phyloP scores from a whole-genome alignment of 1,140 invertebrate species.

The Brachionus rotundiformis region DNA sequence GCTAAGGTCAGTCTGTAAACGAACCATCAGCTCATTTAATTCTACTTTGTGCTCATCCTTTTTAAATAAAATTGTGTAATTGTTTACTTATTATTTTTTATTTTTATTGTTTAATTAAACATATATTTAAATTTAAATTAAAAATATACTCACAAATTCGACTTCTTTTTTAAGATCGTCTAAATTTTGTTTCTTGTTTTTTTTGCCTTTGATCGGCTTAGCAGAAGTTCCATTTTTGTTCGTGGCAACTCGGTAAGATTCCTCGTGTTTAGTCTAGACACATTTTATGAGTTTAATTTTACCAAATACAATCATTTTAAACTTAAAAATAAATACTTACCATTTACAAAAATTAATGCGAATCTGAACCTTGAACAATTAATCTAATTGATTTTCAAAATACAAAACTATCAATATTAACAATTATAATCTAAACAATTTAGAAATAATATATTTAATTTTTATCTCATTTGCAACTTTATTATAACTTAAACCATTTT shows the following conservation, averaged over 20 bases:
- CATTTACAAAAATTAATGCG: not conserved
- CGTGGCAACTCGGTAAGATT: constrained; percentile 45
- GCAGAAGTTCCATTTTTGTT: not conserved
- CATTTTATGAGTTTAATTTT: not conserved
- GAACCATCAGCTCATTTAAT: constrained; percentile 6
- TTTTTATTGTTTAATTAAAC: not conserved
- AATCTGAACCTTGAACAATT: constrained; percentile 1
- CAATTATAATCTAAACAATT: not conserved
- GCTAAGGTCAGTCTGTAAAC: not conserved
- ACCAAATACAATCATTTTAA: not conserved
- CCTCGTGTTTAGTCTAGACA: constrained; percentile 31
- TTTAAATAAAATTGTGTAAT: too few relatives aligned
- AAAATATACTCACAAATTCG: constrained; percentile 43
- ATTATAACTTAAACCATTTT: too few relatives aligned
- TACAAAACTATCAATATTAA: constrained; percentile 21
- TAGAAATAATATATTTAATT: not conserved
- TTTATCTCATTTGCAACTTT: too few relatives aligned
- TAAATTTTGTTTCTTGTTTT: constrained; percentile 40
- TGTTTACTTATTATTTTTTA: not conserved
- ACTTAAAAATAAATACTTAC: not conserved
- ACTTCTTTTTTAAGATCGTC: constrained; percentile 50
- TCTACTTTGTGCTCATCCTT: constrained; percentile 48
- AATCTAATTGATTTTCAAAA: constrained; percentile 2
- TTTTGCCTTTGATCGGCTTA: constrained; percentile 16
- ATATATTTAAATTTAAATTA: too few relatives aligned